phyloP scores from a whole-genome alignment of 1,140 invertebrate genomes.

The Araneus ventricosus region DNA sequence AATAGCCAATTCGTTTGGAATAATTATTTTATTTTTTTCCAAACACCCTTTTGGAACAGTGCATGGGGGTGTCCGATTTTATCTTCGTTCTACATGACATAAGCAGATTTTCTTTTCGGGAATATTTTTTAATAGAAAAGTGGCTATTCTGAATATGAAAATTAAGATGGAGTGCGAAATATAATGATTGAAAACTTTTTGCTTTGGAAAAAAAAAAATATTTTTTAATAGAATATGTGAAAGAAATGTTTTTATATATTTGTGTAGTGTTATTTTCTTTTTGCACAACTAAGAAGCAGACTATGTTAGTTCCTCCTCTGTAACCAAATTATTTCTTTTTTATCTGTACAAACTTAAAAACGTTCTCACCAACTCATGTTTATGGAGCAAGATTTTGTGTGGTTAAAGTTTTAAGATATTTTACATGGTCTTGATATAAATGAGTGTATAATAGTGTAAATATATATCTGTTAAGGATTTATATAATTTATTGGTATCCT shows the following conservation, averaged over 20 bases:
- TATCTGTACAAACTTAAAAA: not conserved
- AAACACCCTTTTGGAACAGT: no score
- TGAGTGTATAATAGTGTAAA: slow-evolving; percentile 57
- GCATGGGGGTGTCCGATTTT: no score
- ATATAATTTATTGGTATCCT: slow-evolving; percentile 44
- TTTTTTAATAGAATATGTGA: not conserved
- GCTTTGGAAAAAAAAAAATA: not conserved
- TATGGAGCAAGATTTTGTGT: slow-evolving; percentile 12
- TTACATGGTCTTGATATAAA: slow-evolving; percentile 1
- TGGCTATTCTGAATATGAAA: not conserved
- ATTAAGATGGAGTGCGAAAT: not conserved
- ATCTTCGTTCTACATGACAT: no score
- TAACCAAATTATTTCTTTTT: not conserved
- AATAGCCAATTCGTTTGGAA: no score
- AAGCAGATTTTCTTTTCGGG: not conserved
- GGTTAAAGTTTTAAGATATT: slow-evolving; percentile 45
- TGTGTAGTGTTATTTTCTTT: slow-evolving; percentile 25
- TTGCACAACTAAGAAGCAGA: not conserved
- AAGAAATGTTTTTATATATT: not conserved
- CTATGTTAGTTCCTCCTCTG: not conserved
- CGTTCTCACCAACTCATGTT: no score
- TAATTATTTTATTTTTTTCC: no score
- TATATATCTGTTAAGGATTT: slow-evolving; percentile 50
- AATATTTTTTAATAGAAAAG: not conserved
- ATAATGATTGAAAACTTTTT: not conserved